Percentiles rank a stretch among this genome's conserved stretches.
Evolutionary conservation across 2,113 vertebrate species (phyloP).

Genomic region (Zapus hudsonius): DNA sequence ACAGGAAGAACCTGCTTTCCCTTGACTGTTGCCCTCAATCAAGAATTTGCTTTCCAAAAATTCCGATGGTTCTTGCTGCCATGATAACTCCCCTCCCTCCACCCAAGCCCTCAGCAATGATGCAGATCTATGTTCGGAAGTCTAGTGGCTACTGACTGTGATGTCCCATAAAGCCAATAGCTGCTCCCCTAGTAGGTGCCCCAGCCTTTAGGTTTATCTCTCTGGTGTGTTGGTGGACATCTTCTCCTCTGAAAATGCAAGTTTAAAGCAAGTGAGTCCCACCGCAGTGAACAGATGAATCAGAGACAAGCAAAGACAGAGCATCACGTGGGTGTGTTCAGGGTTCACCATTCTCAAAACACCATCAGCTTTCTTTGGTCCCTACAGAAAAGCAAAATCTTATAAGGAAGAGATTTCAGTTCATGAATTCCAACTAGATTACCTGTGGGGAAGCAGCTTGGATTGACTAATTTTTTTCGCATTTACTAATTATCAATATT

Average conservation of each 20-base stretch:
- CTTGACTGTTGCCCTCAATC: slow-evolving; percentile 50
- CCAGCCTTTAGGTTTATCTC: neutral
- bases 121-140: neutral
- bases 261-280: no score
- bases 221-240: neutral
- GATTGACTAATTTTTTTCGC: neutral
- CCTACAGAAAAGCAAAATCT: neutral
- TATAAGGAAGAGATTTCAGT: neutral
- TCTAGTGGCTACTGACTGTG: neutral
- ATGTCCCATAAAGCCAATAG: neutral
- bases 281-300: no score
- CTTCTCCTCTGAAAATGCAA: neutral
- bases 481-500: slow-evolving; percentile 34
- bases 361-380: neutral
- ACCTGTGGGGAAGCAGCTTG: neutral
- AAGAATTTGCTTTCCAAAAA: slow-evolving; percentile 54
- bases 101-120: neutral
- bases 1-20: neutral
- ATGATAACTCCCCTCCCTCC: slow-evolving; percentile 1
- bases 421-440: neutral
- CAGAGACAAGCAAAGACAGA: no score
- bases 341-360: no score
- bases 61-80: slow-evolving; percentile 36
- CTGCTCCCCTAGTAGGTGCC: neutral
- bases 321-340: no score